Evolutionary conservation across 2,113 vertebrate genomes (phyloP), one percentile per base, ranked within the genome.

Genomic region (Channa argus): DNA sequence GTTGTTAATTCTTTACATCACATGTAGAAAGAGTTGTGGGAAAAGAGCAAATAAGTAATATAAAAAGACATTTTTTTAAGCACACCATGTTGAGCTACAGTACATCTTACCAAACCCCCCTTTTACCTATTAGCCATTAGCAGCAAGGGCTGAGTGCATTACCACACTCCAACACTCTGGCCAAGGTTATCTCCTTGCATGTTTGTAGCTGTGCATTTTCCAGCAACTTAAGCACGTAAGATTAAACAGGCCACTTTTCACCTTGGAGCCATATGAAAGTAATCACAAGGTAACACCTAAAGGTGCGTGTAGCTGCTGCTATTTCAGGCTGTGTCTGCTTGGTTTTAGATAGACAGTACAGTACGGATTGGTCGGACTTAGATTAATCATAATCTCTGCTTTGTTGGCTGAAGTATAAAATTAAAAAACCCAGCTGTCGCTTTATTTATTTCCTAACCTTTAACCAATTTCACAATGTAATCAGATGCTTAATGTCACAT

Each of bases 51-150:
- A 74, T 68, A 77, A 71, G 63, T 53, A 53, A 63, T 41, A 41
- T 41, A 84, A 80, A 49, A 70, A 74, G 59, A 74, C 74, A 77
- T 84, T 76, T 63, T 80, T 83, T 82, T 58, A 45, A 69, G 79
- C 50, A 77, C 77, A 86, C 79, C 84, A 87, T 43, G 59, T 73
- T 79, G 80, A 81, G 74, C 68, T 76, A 24, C 70, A 75, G 66
- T 84, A 80, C 82, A 86, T 90, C 86, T 83, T 44, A 39, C 13
- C 72, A 80, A 77, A 77, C 49, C 74, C 77, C 54, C 56, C 38
- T 77, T 82, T 50, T 50, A 51, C 69, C 71, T 75, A 71, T 86
- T 79, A 82, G 51, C 77, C 63, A 72, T 83, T 78, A 80, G 59
- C 80, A 45, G 47, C 37, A 33, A 56, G 77, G 62, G 49, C 71